These are phyloP conservation scores for Amblyteles armatorius DNA, from an alignment of 2,888 invertebrate species.

Conservation along the genomic window DNA sequence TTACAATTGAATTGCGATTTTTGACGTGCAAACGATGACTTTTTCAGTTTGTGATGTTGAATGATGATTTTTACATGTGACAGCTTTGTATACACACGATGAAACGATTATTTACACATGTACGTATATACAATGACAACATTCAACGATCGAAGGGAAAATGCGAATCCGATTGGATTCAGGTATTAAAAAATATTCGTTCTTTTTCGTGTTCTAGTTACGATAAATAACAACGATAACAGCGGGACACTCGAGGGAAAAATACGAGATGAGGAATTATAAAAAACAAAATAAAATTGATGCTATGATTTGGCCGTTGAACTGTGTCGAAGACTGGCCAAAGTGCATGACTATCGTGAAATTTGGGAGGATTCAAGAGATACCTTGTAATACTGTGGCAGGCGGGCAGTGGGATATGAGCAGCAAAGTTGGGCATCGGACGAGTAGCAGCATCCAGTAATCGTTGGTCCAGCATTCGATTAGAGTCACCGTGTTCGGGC, in stretches of 20 bases:
- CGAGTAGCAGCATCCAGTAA: conserved; percentile 72
- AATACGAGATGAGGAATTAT: conserved; percentile 13
- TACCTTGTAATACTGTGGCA: conserved; percentile 80
- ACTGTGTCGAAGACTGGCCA: conserved; percentile 22
- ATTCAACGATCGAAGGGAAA: not conserved
- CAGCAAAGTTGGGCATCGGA: conserved; percentile 66
- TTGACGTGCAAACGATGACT: conserved; percentile 44
- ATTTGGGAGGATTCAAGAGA: conserved; percentile 65
- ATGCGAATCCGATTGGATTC: not conserved
- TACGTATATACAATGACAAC: conserved; percentile 1
- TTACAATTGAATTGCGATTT: conserved; percentile 3
- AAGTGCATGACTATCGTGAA: conserved; percentile 52
- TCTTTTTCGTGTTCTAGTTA: not conserved
- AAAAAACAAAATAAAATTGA: conserved; percentile 3
- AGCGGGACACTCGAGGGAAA: not conserved
- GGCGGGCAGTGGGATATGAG: conserved; percentile 68
- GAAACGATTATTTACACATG: not conserved
- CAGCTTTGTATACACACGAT: not conserved
- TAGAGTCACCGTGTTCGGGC: conserved; percentile 59
- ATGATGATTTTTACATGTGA: not conserved
- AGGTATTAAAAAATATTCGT: not conserved
- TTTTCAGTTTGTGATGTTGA: conserved; percentile 9
- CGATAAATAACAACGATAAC: conserved; percentile 6
- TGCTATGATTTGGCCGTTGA: conserved; percentile 27
- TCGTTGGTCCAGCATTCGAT: conserved; percentile 69